Conservation (phyloP, 2,888 invertebrate genomes). For the Panopea generosa region DNA sequence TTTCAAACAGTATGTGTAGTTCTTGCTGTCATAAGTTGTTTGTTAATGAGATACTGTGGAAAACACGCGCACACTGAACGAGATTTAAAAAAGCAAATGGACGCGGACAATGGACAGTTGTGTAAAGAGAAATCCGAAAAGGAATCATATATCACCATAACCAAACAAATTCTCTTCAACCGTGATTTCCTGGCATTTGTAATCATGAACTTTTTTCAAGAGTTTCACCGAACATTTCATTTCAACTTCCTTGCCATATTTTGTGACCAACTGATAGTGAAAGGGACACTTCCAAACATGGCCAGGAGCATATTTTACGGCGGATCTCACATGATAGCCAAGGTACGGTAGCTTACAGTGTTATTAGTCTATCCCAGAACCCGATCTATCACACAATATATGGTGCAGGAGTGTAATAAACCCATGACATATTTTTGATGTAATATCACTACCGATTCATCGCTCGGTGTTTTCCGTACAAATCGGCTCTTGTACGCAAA, state of each 20-base stretch:
- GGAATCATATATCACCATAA: constrained; percentile 65
- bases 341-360: too few species aligned
- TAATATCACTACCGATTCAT: too few species aligned
- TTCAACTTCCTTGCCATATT: constrained; percentile 77
- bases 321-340: constrained; percentile 60
- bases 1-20: constrained; percentile 81
- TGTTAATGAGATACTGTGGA: constrained; percentile 78
- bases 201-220: constrained; percentile 78
- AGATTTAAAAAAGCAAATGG: constrained; percentile 65
- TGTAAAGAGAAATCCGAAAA: constrained; percentile 35
- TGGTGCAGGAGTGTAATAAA: too few species aligned
- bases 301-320: constrained; percentile 78
- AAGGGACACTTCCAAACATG: constrained; percentile 63
- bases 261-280: constrained; percentile 75
- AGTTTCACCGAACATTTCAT: constrained; percentile 74
- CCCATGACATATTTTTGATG: too few species aligned
- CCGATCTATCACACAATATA: too few species aligned
- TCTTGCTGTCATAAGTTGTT: constrained; percentile 76
- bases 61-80: constrained; percentile 75
- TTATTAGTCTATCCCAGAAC: too few species aligned
- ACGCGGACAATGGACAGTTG: constrained; percentile 13
- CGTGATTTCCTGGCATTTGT: constrained; percentile 81
- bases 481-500: too few species aligned
- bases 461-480: too few species aligned
- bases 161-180: constrained; percentile 75